Conservation (phyloP, 1,140 invertebrate genomes). For the Calephelis nemesis region DNA sequence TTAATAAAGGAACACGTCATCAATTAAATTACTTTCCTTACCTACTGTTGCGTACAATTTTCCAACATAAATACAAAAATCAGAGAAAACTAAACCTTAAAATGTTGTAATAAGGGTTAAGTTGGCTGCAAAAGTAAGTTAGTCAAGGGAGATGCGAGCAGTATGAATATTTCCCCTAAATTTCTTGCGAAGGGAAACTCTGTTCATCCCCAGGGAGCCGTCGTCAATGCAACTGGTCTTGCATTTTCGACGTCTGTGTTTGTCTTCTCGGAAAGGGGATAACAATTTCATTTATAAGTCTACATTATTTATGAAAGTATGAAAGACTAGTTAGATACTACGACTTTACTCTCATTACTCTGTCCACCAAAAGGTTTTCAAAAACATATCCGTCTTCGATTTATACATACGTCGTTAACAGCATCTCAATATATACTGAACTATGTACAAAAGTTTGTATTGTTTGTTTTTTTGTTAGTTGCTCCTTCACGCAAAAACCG, state of each 20-base stretch:
- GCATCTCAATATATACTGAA: too few relatives aligned
- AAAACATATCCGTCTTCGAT: too few relatives aligned
- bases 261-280: constrained; percentile 47
- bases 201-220: constrained; percentile 45
- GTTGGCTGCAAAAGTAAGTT: constrained; percentile 17
- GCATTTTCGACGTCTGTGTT: constrained; percentile 54
- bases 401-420: too few relatives aligned
- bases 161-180: constrained; percentile 49
- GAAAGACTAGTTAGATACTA: neutral
- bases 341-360: too few relatives aligned
- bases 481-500: too few relatives aligned
- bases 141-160: constrained; percentile 31
- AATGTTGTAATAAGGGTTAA: neutral
- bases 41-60: constrained; percentile 49
- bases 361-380: too few relatives aligned
- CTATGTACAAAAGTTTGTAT: too few relatives aligned
- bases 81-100: constrained; percentile 37
- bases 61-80: constrained; percentile 17
- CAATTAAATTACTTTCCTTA: constrained; percentile 68
- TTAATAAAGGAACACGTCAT: constrained; percentile 63
- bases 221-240: constrained; percentile 51
- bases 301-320: constrained; percentile 37
- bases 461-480: too few relatives aligned
- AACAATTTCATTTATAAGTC: constrained; percentile 40
- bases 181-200: constrained; percentile 50